Conservation (phyloP, 1,140 invertebrate genomes). For the Trypoxylus dichotomus region DNA sequence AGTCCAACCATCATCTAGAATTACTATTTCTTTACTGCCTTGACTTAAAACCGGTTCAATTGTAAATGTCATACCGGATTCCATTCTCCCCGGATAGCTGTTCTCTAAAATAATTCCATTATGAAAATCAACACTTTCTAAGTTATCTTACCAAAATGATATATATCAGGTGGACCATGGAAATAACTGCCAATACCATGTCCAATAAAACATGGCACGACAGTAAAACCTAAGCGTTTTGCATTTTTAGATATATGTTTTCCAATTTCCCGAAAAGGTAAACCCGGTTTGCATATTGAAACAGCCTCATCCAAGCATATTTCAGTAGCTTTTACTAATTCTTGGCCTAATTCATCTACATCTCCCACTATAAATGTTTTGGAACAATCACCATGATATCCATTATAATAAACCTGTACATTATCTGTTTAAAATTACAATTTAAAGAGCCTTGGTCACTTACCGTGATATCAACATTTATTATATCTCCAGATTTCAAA, state of each 20-base stretch:
- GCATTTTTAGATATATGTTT: constrained; percentile 67
- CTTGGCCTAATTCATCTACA: constrained; percentile 72
- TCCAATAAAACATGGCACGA: constrained; percentile 81
- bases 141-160: constrained; percentile 66
- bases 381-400: constrained; percentile 92
- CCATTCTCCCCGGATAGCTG: constrained; percentile 72
- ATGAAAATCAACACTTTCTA: background rate
- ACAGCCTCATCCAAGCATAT: constrained; percentile 76
- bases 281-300: constrained; percentile 73
- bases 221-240: constrained; percentile 62
- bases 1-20: constrained; percentile 89
- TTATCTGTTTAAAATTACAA: background rate
- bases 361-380: constrained; percentile 82
- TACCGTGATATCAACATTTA: constrained; percentile 92
- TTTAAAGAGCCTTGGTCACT: constrained; percentile 47
- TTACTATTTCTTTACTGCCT: constrained; percentile 66
- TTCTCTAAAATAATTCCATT: constrained; percentile 61
- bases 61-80: constrained; percentile 89
- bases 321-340: constrained; percentile 71
- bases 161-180: constrained; percentile 89
- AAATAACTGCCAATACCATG: constrained; percentile 94
- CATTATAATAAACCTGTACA: constrained; percentile 76
- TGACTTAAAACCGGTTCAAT: constrained; percentile 88
- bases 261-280: constrained; percentile 76
- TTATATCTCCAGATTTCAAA: constrained; percentile 82